Percentiles rank a stretch among this genome's conserved stretches.
Conservation (phyloP, 2,113 vertebrate genomes). For the Cyprinodon brontotheroides region DNA sequence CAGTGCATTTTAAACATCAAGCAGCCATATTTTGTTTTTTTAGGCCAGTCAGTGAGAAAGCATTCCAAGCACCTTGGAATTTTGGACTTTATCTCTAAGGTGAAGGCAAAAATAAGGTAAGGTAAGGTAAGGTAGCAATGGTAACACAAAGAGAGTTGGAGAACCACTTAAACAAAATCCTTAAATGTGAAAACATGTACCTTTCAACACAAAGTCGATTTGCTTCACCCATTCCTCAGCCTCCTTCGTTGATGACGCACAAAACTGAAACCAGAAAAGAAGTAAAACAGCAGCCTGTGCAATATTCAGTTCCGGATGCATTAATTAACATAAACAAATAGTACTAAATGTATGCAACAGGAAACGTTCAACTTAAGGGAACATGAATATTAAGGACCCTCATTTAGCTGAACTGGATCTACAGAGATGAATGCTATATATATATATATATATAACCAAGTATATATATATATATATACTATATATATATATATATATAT, state of each 20-base stretch:
- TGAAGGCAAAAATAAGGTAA: no score
- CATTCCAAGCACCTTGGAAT: not conserved
- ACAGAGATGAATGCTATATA: not conserved
- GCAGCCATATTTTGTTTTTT: not conserved
- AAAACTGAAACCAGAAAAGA: constrained; percentile 83
- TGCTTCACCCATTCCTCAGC: constrained; percentile 95
- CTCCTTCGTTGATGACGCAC: constrained; percentile 89
- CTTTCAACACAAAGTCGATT: constrained; percentile 90
- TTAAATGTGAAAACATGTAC: constrained; percentile 71
- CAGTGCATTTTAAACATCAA: not conserved
- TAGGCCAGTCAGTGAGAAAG: not conserved
- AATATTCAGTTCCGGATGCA: constrained; percentile 52
- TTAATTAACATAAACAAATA: constrained; percentile 74
- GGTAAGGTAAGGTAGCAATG: not conserved
- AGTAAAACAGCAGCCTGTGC: constrained; percentile 52
- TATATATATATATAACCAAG: no score
- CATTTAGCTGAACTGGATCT: constrained; percentile 37
- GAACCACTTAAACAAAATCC: not conserved
- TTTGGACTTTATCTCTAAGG: no score
- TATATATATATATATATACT: no score
- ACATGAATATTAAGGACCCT: constrained; percentile 49
- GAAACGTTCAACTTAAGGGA: constrained; percentile 61
- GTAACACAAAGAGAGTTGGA: no score
- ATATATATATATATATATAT: no score
- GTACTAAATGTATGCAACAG: constrained; percentile 60